Base-by-base conservation (phyloP, 2,797 vertebrate species). In the Potorous gilbertii region DNA sequence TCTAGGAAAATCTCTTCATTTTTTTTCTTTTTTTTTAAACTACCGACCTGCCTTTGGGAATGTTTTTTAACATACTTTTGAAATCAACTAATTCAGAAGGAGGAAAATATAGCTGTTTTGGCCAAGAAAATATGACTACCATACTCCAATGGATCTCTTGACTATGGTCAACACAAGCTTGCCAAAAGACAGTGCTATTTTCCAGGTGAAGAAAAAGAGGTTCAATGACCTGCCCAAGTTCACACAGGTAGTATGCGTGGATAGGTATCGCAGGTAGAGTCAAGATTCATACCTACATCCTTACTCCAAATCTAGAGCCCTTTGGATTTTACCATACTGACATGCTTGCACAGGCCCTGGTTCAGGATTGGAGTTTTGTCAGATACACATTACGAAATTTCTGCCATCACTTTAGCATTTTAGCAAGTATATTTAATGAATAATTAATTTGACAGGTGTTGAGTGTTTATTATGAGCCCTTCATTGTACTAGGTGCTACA, bases 181-280 rank as follows among this genome's bases (percentile, higher is more conserved):
- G 40, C 40, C 40, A 27, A 81, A 40, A 11, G 3, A 16, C 56
- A 66, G 21, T 24, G 29, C 40, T 28, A 50, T 89, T 95, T 93
- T 94, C 52, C 66, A 55, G 94, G 90, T 54, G 55, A 94, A 18
- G 56, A 90, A 95, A 96, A 10, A 0, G 90, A 95, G 66, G 29
- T 92, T 55, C 56, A 90, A 16, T 89, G 66, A 87, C 52, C 87
- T 56, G 46, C 8, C 52, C 24, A 90, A 56, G 31, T 31, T 52
- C 21, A 12, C 50, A 9, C 21, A 10, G 21, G 40, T 27, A 27
- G 34, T 5, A 0, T 5, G 8, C n/a, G 13, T n/a, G 62, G 62
- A n/a, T 66, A 81, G 40, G 1, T 27, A 46, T 81, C 21, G 46
- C 40, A 24, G n/a, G 21, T 46, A 46, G n/a, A 81, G 74, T 1